Evolutionary conservation across 1,140 invertebrate species (phyloP), one percentile per base, ranked within the genome.

Genomic region (Papilio glaucus): DNA sequence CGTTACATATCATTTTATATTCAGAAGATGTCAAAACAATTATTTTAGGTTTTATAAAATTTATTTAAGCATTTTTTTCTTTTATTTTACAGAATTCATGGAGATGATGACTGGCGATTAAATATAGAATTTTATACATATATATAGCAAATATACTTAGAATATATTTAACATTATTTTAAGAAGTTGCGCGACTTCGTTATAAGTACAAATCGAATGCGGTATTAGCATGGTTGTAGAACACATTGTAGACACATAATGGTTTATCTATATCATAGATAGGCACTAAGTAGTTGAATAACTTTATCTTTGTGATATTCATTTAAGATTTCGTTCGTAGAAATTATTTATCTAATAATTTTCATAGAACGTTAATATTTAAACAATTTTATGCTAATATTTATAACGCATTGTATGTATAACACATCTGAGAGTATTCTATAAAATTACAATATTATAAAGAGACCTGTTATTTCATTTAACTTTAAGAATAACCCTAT

Each of bases 61-160:
- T 65, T 29, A 74, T 24, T n/a, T 12, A 60, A 60, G 26, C 12
- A 29, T 45, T 26, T 53, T 41, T 57, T 80, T 79, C 80, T 84
- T 71, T 69, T 80, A 85, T 83, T 73, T 93, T 93, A 63, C 92
- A 97, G 96, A 97, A 94, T 97, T 97, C 92, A 97, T 97, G 96
- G 96, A 97, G 87, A 97, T 97, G 96, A 97, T 97, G 96, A 96
- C 96, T 86, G 96, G 96, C 86, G 96, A 97, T 91, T 96, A 95
- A 95, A 86, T 61, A 72, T 42, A 72, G 70, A 70, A 63, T 74
- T 77, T 71, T 71, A n/a, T 63, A 81, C 65, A 69, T 69, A 81
- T 85, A 91, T 83, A 87, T 57, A 88, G 86, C 87, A 89, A 82
- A 74, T 84, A 85, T 77, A 71, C 78, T 84, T 90, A 92, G 84